Evolutionary conservation across 2,888 invertebrate species (phyloP), one percentile per base, ranked within the genome.

Genomic region (Cetonia aurata): DNA sequence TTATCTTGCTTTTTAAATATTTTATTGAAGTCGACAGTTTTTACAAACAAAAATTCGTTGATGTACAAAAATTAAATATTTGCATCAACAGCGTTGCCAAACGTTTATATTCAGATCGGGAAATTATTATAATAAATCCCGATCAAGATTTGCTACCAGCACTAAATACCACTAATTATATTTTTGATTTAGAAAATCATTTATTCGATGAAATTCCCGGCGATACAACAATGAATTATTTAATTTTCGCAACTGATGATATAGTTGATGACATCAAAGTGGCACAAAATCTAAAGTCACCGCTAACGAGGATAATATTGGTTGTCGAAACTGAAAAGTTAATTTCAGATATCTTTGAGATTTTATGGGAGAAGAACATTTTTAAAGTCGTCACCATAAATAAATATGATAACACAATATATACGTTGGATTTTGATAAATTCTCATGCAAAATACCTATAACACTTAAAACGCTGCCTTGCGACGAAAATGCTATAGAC

Each of bases 371-470:
- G 3, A 53, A 52, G 15, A 53, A 59, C 15, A 60, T 62, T 33
- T 69, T 48, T n/a, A 69, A 62, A 46, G 37, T 55, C 10, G 42
- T 62, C 3, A 46, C 9, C 1, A 19, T 57, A 62, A 15, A 13
- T 46, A 12, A n/a, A 33, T 3, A 31, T 17, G 25, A 57, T n/a
- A 15, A 52, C 12, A 8, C 6, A 25, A 41, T 62, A 13, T 71
- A 50, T 59, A 67, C 44, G 15, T 19, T 68, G 25, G 68, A 68
- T 57, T 68, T 57, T 12, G 17, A 19, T 6, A 46, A 56, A 15
- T 68, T 68, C 37, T 17, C 12, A 10, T 68, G 68, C n/a, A 48
- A 48, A 8, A 48, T 10, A 48, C 68, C 68, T 8, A 50, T 57
- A n/a, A 12, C 9, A 6, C 37, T 65, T 6, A 65, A 19, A 17